These are phyloP conservation scores for Actenoides lindsayi DNA, from an alignment of 2,113 vertebrate species.

Conservation along the genomic window DNA sequence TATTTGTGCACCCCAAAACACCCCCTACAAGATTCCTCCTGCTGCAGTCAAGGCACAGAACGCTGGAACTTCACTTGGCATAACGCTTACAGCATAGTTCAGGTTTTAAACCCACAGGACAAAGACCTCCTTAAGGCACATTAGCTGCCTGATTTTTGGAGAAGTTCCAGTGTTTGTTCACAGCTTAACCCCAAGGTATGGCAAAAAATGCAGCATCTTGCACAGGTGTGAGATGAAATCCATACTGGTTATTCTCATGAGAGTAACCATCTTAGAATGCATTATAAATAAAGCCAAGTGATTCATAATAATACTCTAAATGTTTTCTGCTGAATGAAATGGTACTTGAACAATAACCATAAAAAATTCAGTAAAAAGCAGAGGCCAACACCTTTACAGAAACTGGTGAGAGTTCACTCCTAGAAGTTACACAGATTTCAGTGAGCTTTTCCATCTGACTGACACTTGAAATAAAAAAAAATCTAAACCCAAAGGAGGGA, in stretches of 20 bases:
- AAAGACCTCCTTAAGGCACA: neutral
- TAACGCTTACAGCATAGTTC: neutral
- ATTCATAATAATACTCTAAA: neutral
- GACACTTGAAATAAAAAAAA: neutral
- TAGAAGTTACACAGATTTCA: neutral
- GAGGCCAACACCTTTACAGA: neutral
- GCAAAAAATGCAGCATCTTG: neutral
- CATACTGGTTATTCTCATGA: neutral
- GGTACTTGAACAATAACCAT: neutral
- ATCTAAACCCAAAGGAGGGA: neutral
- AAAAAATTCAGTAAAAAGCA: neutral
- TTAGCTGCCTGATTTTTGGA: neutral
- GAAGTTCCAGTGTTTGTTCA: neutral
- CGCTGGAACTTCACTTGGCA: neutral
- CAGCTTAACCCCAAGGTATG: neutral
- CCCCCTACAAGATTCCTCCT: neutral
- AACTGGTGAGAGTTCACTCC: neutral
- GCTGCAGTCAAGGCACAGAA: neutral
- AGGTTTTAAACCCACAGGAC: neutral
- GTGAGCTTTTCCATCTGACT: neutral
- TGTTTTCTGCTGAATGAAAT: neutral
- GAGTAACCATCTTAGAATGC: neutral
- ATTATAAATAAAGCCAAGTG: neutral
- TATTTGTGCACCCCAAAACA: neutral
- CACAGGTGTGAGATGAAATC: neutral